phyloP scores from a whole-genome alignment of 2,888 invertebrate genomes.

The Microplitis manilae region DNA sequence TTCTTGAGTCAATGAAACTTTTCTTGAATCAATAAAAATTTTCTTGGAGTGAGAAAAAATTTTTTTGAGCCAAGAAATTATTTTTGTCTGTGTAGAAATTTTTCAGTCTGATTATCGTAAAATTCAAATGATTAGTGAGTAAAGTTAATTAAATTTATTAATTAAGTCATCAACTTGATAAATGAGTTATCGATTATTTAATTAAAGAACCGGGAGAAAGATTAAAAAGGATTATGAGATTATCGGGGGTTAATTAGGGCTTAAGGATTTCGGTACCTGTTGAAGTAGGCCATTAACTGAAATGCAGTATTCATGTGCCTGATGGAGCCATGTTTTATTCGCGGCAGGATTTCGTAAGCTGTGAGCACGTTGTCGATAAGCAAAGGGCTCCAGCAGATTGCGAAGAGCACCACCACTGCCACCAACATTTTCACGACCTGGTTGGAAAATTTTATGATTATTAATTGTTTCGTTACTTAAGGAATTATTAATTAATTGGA shows the following conservation, averaged over 20 bases:
- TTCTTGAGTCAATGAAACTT: too few species aligned
- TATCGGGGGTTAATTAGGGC: neutral
- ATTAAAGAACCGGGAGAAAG: neutral
- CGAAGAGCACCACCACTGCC: constrained; percentile 79
- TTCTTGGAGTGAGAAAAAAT: too few species aligned
- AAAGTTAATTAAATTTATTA: neutral
- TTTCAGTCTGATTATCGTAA: neutral
- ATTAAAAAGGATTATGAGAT: neutral
- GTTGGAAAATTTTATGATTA: constrained; percentile 12
- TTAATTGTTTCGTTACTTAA: too few species aligned
- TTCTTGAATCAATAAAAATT: too few species aligned
- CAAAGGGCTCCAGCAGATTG: constrained; percentile 80
- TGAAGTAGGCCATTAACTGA: constrained; percentile 80
- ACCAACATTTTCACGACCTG: constrained; percentile 85
- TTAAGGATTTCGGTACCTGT: constrained; percentile 71
- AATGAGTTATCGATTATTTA: constrained; percentile 8
- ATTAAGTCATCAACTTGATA: neutral
- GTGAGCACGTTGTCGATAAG: constrained; percentile 79
- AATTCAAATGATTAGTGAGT: neutral
- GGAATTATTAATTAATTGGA: too few species aligned
- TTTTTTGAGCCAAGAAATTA: too few species aligned
- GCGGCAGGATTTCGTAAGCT: constrained; percentile 75
- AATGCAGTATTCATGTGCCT: constrained; percentile 78
- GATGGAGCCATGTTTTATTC: constrained; percentile 72
- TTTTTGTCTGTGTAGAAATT: too few species aligned